phyloP scores from a whole-genome alignment of 2,797 vertebrate species.

The Monodelphis domestica region DNA sequence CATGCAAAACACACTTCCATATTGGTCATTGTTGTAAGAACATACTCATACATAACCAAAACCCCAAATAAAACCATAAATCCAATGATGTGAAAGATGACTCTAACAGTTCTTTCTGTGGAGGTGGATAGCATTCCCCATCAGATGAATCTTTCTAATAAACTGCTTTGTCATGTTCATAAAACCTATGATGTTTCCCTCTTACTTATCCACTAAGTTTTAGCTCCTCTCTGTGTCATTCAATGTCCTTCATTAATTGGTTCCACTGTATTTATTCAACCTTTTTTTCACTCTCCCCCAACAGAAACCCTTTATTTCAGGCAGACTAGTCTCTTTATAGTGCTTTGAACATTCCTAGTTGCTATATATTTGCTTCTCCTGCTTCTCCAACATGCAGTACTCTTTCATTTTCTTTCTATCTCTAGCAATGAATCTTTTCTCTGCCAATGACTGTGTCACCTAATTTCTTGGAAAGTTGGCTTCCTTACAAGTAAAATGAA shows the following conservation, averaged over 20 bases:
- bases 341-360: neutral
- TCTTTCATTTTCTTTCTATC: neutral
- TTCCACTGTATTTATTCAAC: neutral
- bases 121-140: too few species aligned
- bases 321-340: neutral
- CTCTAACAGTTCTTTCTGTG: too few species aligned
- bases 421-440: neutral
- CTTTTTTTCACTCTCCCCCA: neutral
- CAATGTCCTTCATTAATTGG: neutral
- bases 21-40: too few species aligned
- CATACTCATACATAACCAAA: too few species aligned
- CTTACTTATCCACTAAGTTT: neutral
- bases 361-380: neutral
- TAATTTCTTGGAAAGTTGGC: conserved; percentile 4
- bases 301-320: conserved; percentile 2
- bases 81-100: too few species aligned
- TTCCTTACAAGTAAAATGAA: conserved; percentile 6
- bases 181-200: neutral
- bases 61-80: too few species aligned
- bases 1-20: too few species aligned
- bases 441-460: neutral
- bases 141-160: neutral
- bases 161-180: neutral
- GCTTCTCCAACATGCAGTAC: neutral
- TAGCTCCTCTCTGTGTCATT: neutral